Percentiles rank a stretch among this genome's conserved stretches.
These are phyloP conservation scores for Sebastes hopkinsi DNA, from an alignment of 2,797 vertebrate species.

Conservation along the genomic window DNA sequence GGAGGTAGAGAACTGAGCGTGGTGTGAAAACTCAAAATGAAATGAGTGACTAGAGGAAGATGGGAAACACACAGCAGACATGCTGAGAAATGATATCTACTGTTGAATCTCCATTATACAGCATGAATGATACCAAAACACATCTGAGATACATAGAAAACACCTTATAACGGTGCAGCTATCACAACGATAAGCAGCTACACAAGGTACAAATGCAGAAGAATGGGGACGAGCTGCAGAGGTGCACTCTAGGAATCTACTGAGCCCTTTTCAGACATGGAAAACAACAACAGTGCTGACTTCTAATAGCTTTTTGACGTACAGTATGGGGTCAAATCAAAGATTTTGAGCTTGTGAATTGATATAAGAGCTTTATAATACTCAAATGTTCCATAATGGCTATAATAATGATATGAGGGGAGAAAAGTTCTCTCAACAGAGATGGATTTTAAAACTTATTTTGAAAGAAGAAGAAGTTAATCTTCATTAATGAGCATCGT, in stretches of 20 bases:
- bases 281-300: neutral
- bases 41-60: slow-evolving; percentile 11
- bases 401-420: neutral
- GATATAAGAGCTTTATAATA: neutral
- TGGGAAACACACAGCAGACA: slow-evolving; percentile 38
- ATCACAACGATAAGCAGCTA: neutral
- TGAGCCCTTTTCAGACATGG: neutral
- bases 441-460: neutral
- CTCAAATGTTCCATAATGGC: neutral
- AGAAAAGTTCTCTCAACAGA: neutral
- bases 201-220: neutral
- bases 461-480: neutral
- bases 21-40: neutral
- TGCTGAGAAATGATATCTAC: neutral
- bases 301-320: neutral
- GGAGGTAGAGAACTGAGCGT: slow-evolving; percentile 4
- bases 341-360: neutral
- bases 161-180: neutral
- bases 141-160: neutral
- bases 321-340: neutral
- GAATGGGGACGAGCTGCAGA: neutral
- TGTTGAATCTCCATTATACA: neutral
- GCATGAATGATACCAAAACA: neutral
- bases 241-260: neutral
- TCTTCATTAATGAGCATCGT: neutral